Base-by-base conservation (phyloP, 2,113 vertebrate species). In the Rhegmatorhina hoffmannsi region DNA sequence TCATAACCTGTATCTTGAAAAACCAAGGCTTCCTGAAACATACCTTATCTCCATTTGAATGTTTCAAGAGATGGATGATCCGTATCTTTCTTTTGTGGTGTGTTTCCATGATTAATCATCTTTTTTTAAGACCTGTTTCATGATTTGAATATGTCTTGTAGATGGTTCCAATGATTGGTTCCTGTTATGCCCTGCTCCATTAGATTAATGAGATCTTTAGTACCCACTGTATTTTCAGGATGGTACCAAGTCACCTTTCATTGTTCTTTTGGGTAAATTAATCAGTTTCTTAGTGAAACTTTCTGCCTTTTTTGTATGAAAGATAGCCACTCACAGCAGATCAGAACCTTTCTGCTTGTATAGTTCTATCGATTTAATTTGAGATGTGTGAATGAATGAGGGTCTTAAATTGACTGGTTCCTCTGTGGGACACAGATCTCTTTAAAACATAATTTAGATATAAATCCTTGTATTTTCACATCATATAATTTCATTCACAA, bases 191-290 rank as follows among this genome's bases (percentile, higher is more conserved):
- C 24, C 26, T 80, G 17, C 25, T 80, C 16, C 38, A 7, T 79
- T 90, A 92, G 84, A 56, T 91, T 85, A 76, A 85, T 87, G 53
- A 83, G 38, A 50, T 86, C 63, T 90, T 86, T 58, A 89, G 43
- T 90, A 77, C 17, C 53, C 20, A 43, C 59, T 74, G 10, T 80
- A 38, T 80, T 90, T n/a, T 79, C 43, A n/a, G 50, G 55, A 52
- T 88, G 31, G 20, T 74, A 77, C 75, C 55, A 74, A 83, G 72
- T 67, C 38, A 77, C 63, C 13, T 94, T 80, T 70, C 18, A 29
- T 81, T 95, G 58, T 77, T 79, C 29, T 80, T 94, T 86, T 83
- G 90, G 82, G 67, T 77, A 77, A 90, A 91, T 77, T 80, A 63
- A 58, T 66, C 4, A 1, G 33, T 86, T 74, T 70, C 38, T 52